These are phyloP conservation scores for Pterobdella sp. DNA, from an alignment of 2,888 invertebrate species.

Conservation along the genomic window DNA sequence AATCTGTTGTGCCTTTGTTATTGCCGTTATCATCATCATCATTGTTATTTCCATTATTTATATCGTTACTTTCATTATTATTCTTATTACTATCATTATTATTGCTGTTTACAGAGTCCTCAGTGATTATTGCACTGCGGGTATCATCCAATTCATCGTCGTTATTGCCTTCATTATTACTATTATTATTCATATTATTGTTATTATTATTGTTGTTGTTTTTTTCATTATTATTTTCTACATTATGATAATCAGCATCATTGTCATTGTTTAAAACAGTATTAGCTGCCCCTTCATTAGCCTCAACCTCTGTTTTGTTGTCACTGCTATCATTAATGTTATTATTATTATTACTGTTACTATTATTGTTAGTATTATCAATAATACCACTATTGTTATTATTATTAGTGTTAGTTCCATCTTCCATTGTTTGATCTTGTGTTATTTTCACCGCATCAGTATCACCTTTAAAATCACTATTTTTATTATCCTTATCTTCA, in stretches of 20 bases:
- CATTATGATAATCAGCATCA: no score
- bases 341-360: background rate
- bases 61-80: background rate
- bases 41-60: background rate
- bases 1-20: background rate
- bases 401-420: background rate
- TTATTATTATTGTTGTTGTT: no score
- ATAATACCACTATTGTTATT: background rate
- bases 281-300: no score
- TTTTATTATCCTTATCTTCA: background rate
- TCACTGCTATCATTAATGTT: background rate
- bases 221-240: background rate
- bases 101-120: background rate
- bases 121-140: background rate
- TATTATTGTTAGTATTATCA: background rate
- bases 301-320: no score
- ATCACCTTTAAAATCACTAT: background rate
- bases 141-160: background rate
- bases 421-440: no score
- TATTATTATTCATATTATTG: background rate
- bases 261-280: no score
- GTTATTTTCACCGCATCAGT: no score
- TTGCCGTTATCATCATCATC: background rate
- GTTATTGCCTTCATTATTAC: background rate
- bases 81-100: background rate